A percentile compares a stretch with the other conserved stretches of the same genome.
Conservation (phyloP, 2,797 vertebrate species). For the Decapterus maruadsi region DNA sequence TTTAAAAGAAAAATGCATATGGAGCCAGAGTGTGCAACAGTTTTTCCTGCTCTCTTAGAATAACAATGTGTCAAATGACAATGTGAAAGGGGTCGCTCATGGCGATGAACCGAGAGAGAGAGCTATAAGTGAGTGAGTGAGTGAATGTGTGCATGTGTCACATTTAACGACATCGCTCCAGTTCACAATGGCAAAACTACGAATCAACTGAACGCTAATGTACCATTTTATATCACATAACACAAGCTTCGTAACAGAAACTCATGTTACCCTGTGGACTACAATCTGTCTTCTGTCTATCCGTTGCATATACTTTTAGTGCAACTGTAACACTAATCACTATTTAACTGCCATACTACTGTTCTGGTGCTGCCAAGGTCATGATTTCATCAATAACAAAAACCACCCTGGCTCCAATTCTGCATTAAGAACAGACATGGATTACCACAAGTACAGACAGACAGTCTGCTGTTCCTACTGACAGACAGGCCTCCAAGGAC, state of each 20-base stretch:
- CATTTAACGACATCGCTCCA: too few species aligned
- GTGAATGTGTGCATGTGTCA: too few species aligned
- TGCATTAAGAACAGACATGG: conserved; percentile 51
- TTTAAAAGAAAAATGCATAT: neutral
- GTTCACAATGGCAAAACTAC: neutral
- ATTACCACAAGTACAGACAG: conserved; percentile 69
- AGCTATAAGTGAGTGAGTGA: neutral
- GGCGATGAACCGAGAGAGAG: neutral
- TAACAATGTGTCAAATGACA: neutral
- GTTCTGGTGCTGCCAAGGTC: conserved; percentile 45
- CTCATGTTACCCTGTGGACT: neutral
- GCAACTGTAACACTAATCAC: conserved; percentile 43
- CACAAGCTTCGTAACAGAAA: conserved; percentile 4
- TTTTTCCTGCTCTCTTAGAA: neutral
- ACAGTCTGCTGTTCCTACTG: conserved; percentile 59
- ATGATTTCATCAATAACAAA: conserved; percentile 56
- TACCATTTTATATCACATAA: neutral
- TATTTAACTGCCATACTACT: conserved; percentile 40
- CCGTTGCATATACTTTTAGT: conserved; percentile 21
- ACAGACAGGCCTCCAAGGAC: conserved; percentile 61
- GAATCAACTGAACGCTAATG: neutral
- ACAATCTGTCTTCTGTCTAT: conserved; percentile 17
- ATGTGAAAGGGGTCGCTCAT: neutral
- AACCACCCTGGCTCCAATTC: conserved; percentile 37
- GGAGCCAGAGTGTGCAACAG: too few species aligned